Conservation (phyloP, 64 coral and sea anemone species). For the Platygyra sinensis region DNA sequence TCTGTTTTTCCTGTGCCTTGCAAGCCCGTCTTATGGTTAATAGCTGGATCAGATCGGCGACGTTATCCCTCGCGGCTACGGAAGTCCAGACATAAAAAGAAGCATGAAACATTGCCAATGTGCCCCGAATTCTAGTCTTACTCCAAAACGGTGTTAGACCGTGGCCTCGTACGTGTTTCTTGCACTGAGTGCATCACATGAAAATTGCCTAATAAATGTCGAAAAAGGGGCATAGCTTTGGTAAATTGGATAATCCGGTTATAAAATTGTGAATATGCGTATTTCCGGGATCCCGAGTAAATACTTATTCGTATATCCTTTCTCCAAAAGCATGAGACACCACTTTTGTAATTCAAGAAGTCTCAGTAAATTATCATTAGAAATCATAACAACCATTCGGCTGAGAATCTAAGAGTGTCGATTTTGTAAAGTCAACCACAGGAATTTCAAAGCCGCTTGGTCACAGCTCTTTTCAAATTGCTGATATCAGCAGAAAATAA, state of each 20-base stretch:
- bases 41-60: not conserved
- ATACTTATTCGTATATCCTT: not conserved
- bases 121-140: too few species aligned
- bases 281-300: not conserved
- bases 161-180: too few species aligned
- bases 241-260: not conserved
- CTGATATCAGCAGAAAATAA: not conserved
- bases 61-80: not conserved
- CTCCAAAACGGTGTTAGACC: too few species aligned
- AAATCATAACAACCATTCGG: not conserved
- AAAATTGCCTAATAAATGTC: too few species aligned
- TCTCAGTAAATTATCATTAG: not conserved
- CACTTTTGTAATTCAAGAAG: too few species aligned
- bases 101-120: too few species aligned
- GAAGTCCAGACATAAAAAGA: too few species aligned
- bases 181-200: too few species aligned
- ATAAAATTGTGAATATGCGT: not conserved
- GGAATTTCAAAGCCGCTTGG: not conserved
- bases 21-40: not conserved
- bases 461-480: too few species aligned
- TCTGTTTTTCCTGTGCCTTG: not conserved
- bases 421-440: not conserved
- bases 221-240: not conserved
- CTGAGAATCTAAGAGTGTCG: not conserved
- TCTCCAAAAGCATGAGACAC: not conserved